Evolutionary conservation across 35 echinoderm and acorn worm genomes (phyloP), one percentile per base, ranked within the genome.

Genomic region (Antedon bifida): DNA sequence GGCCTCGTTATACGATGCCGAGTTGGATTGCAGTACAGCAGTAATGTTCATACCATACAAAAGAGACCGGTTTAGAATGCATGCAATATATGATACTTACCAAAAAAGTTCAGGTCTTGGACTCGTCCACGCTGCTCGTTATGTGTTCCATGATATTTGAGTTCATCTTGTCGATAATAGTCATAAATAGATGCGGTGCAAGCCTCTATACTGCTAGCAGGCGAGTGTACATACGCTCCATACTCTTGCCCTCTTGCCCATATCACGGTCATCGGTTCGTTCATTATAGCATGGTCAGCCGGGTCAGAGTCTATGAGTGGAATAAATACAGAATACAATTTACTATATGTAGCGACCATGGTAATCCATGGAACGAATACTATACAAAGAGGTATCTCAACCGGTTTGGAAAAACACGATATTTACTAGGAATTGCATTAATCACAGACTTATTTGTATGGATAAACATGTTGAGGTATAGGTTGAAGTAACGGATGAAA

Each of bases 171-270:
- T 21, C 83, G 78, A 39, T 96, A 96, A 74, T 91, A 96, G 32
- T 77, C 36, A 45, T 88, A 83, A 45, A 88, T 83, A 14, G 28
- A 73, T 0, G 93, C 86, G 31, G 81, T 79, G 33, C 93, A 96
- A 31, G 38, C 38, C 75, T 96, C 93, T 17, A 96, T 42, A 36
- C 93, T 88, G 78, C 89, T 91, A 29, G 78, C n/a, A 3, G 93
- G 93, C 0, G 0, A 55, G 74, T 96, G 93, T 9, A 85, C 30
- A 33, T 96, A 91, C 26, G 73, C 42, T 36, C 93, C 93, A 19
- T 78, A 55, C 31, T 96, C 89, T 83, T 96, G 93, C 23, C 93
- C 93, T n/a, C 83, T 84, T 34, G 93, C 89, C 86, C 89, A 96
- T 82, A 96, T 91, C 34, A 91, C 73, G 14, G 76, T 33, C 86